Conservation (phyloP, 2,888 invertebrate genomes). For the Platycheirus rosarum region DNA sequence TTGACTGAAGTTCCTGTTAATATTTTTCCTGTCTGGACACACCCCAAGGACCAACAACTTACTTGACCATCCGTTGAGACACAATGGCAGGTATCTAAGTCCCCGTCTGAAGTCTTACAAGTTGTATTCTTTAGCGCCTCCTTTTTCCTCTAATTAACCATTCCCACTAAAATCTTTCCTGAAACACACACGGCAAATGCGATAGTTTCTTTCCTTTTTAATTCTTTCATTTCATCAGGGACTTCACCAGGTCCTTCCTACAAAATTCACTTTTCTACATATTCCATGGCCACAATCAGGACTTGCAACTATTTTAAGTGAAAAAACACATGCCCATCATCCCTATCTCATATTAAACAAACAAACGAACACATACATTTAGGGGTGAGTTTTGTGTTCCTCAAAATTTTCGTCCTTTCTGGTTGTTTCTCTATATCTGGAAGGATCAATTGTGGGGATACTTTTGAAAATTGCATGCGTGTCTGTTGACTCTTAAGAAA, state of each 20-base stretch:
- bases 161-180: neutral
- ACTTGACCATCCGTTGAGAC: neutral
- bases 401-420: conserved; percentile 33
- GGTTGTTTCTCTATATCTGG: neutral
- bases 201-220: conserved; percentile 6
- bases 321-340: too few relatives aligned
- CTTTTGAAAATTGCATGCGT: conserved; percentile 46
- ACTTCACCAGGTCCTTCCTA: conserved; percentile 35
- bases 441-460: conserved; percentile 18
- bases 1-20: too few relatives aligned
- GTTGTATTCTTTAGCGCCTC: conserved; percentile 2
- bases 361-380: neutral
- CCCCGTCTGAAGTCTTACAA: neutral
- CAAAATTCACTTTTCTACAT: conserved; percentile 25
- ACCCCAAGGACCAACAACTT: neutral
- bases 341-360: neutral
- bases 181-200: conserved; percentile 7
- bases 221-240: neutral
- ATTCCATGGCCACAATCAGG: neutral
- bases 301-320: neutral
- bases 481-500: conserved; percentile 28
- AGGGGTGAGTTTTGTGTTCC: conserved; percentile 39
- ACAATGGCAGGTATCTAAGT: neutral
- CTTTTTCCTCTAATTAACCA: conserved; percentile 27
- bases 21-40: neutral